phyloP scores from a whole-genome alignment of 2,113 vertebrate genomes.

The Datnioides undecimradiatus region DNA sequence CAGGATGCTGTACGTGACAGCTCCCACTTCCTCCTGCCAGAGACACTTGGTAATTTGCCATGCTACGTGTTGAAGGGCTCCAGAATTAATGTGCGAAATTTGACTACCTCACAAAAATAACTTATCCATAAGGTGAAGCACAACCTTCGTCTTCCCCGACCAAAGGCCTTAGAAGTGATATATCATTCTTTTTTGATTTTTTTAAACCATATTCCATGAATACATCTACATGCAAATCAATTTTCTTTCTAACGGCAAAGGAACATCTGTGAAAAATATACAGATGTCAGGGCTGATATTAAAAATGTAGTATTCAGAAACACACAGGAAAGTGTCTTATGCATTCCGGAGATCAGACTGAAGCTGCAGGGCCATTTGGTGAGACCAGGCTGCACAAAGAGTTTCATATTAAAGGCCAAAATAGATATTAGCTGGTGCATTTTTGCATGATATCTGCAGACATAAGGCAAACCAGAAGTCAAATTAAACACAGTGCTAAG shows the following conservation, averaged over 20 bases:
- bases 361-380: neutral
- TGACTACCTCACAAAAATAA: slow-evolving; percentile 37
- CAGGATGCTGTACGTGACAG: slow-evolving; percentile 38
- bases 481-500: neutral
- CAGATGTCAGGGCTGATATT: slow-evolving; percentile 40
- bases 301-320: slow-evolving; percentile 22
- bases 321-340: slow-evolving; percentile 5
- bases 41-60: slow-evolving; percentile 47
- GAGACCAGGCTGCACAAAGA: too few relatives aligned
- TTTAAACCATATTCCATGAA: slow-evolving; percentile 38
- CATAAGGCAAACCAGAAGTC: neutral
- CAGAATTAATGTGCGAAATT: slow-evolving; percentile 40
- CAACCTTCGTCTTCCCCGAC: neutral
- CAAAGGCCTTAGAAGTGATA: neutral
- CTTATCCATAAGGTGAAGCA: slow-evolving; percentile 4
- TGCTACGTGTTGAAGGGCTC: slow-evolving; percentile 29
- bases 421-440: neutral
- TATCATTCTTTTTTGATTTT: slow-evolving; percentile 26
- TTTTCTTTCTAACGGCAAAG: slow-evolving; percentile 20
- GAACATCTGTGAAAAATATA: slow-evolving; percentile 13
- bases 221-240: slow-evolving; percentile 46
- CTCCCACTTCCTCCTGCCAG: slow-evolving; percentile 51
- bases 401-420: slow-evolving; percentile 8
- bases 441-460: neutral
- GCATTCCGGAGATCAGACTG: slow-evolving; percentile 9